Evolutionary conservation across 2,113 vertebrate species (phyloP), one percentile per base, ranked within the genome.

Genomic region (Gobio gobio): DNA sequence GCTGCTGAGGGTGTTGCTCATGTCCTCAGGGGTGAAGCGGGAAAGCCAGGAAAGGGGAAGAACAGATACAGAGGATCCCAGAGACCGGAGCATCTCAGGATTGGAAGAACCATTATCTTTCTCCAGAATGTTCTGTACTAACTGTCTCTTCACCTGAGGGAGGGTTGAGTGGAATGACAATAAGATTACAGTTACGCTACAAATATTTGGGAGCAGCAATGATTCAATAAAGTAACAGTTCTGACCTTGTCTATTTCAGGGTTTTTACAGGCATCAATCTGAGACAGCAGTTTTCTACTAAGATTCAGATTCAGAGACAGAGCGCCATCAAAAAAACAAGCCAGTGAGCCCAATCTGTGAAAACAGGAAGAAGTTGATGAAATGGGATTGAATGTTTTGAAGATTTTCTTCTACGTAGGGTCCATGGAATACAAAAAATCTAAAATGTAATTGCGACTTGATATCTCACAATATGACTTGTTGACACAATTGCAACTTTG

Each of bases 311-410:
- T 85, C 83, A 93, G 40, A 0, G 89, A 40, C 61, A 85, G 73
- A n/a, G 59, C 10, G 0, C 85, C 29, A 1, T 89, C 29, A 36
- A 78, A 92, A 84, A 87, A 91, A 89, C 94, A 95, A 73, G 85
- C 85, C 76, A 95, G 86, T 33, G 78, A 59, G 47, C 94, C 92
- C 0, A 95, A 87, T n/a, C 94, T 94, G 83, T 26, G 16, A 47
- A 77, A 83, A 29, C n/a, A 72, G 4, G 1, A 33, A 78, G 14
- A 74, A 79, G 75, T 22, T 22, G 22, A 77, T 36, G 10, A 36
- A 59, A 24, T 20, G n/a, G 5, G 0, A 14, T 33, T 16, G 33
- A 59, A 40, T 8, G 22, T n/a, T 10, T 72, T 45, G 40, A 68
- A 40, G 29, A 36, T 47, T 10, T 13, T 47, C 40, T 47, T 5